phyloP scores from a whole-genome alignment of 2,113 vertebrate species.

The Fregetta grallaria region DNA sequence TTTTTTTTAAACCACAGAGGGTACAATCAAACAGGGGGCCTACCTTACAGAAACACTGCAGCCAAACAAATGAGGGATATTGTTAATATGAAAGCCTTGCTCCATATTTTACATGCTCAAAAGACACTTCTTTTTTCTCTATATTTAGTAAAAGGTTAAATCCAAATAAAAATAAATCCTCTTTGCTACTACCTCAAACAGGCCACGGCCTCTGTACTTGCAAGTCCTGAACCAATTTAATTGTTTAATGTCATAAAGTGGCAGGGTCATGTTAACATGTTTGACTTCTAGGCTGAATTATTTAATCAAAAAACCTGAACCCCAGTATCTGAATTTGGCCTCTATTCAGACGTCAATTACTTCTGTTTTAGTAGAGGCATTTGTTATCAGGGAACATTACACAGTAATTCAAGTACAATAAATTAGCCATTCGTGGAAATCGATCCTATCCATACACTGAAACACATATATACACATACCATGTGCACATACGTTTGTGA shows the following conservation, averaged over 20 bases:
- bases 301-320: background rate
- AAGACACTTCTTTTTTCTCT: background rate
- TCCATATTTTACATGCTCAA: background rate
- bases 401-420: background rate
- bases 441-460: background rate
- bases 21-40: background rate
- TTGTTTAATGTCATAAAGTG: background rate
- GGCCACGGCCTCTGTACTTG: background rate
- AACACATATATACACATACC: background rate
- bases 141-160: conserved; percentile 28
- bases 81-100: background rate
- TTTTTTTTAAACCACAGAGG: background rate
- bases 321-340: background rate
- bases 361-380: background rate
- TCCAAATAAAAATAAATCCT: conserved; percentile 26
- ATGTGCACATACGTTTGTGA: background rate
- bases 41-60: background rate
- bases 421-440: background rate
- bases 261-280: background rate
- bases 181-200: background rate
- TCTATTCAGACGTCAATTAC: background rate
- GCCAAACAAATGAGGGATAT: background rate
- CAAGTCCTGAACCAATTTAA: background rate
- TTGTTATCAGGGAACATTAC: background rate
- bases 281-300: background rate